Base-by-base conservation (phyloP, 2,113 vertebrate genomes). In the Macquaria ambigua region DNA sequence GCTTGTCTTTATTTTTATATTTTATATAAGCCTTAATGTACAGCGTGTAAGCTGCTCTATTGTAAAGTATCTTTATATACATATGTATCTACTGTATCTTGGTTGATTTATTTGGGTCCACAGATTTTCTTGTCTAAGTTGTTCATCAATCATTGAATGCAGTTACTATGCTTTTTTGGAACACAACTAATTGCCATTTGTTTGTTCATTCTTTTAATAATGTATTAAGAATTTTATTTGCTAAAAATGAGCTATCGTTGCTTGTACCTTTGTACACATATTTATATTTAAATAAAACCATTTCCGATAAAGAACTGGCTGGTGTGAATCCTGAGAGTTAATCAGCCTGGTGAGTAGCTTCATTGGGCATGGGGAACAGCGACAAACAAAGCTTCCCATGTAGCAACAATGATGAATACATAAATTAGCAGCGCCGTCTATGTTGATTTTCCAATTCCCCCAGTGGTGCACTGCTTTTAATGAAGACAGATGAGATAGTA, bases 261-360 rank as follows among this genome's bases (percentile, higher is more conserved):
- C 96, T 96, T 96, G 96, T 96, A 96, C 94, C 95, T 96, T 96
- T 96, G 96, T 96, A 96, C 95, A 96, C 96, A 96, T 96, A 96
- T 96, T 96, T 96, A 96, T 96, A 96, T 96, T 96, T 95, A 96
- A 96, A 96, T 96, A 96, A 96, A 96, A 94, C 88, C 95, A 96
- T 96, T 96, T 96, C 95, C 84, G 93, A 95, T 95, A 96, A 95
- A 93, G 39, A 81, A 55, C 25, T 34, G 82, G 25, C 68, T 86
- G 16, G 50, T 74, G 72, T 90, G 90, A 87, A 87, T 92, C 70
- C 56, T 85, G 64, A 16, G 77, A 74, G 55, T 85, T 79, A 69
- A 74, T 72, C 78, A 71, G 69, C 56, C 82, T 37, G 28, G 71
- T 39, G 66, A 77, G 74, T 20, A 77, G 84, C 71, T 63, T 80